Evolutionary conservation across 2,113 vertebrate genomes (phyloP), one percentile per base, ranked within the genome.

Genomic region (Stegastes partitus): DNA sequence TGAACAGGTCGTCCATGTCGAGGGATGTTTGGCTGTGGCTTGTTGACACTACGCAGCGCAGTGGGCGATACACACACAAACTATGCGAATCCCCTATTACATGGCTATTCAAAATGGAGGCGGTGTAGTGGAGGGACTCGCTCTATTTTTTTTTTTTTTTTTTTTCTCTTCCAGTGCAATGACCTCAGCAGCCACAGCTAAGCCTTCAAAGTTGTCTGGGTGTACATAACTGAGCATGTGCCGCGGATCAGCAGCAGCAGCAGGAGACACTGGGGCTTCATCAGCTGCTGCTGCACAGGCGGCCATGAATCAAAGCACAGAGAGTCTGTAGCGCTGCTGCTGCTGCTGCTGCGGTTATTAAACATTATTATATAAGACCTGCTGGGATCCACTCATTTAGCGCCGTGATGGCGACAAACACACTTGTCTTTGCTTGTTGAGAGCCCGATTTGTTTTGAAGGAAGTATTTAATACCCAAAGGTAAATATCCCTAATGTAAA

Each of bases 61-160:
- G 92, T 85, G 89, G 91, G 91, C 93, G 93, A 93, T 94, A 94
- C 83, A 85, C 87, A 87, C 88, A 91, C 94, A 96, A 95, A 96
- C 94, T 89, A 87, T 85, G 93, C 93, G 89, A 89, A 87, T 94
- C 91, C 94, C 92, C 95, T 93, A 94, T 95, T 95, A 95, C 96
- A 93, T 93, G 93, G 91, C 94, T 94, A 90, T 96, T 97, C 98
- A 99, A 99, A 98, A 99, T 99, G 98, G 98, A 98, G 98, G 97
- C 97, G 96, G 95, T 82, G 87, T 95, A 96, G 96, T 57, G 87
- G 95, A 96, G 96, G 91, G 96, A 84, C 96, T 93, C 92, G 94
- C 95, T 94, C 90, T 25, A 6, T 77, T 71, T 85, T 75, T 77
- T 88, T 57, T 78, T 53, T 58, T 28, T 55, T 51, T 21, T 4